Conservation (phyloP, 2,113 vertebrate genomes). For the Xyliphius kryptos region DNA sequence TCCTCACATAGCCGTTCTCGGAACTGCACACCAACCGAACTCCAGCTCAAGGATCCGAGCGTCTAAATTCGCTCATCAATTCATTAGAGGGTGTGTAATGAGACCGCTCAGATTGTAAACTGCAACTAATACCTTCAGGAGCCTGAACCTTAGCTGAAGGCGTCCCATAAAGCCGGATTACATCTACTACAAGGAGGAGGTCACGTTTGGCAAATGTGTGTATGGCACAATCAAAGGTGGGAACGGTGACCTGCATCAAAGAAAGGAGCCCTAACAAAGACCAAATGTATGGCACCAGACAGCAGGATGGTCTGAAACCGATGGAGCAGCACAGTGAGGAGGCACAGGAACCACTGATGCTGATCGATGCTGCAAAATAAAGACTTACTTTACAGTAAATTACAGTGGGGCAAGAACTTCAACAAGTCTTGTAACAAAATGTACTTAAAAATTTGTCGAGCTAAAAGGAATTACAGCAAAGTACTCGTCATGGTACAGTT, state of each 20-base stretch:
- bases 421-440: no score
- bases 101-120: conserved; percentile 26
- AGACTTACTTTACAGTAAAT: no score
- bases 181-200: neutral
- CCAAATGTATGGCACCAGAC: conserved; percentile 12
- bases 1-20: neutral
- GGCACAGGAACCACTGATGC: conserved; percentile 43
- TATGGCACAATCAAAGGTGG: neutral
- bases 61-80: conserved; percentile 36
- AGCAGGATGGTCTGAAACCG: conserved; percentile 41
- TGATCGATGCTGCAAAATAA: no score
- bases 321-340: conserved; percentile 45
- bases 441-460: no score
- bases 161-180: neutral
- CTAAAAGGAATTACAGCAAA: no score
- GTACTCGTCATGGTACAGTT: no score
- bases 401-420: conserved; percentile 28
- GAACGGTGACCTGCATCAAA: neutral
- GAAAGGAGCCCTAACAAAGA: neutral
- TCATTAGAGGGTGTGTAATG: conserved; percentile 18
- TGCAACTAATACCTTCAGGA: conserved; percentile 14
- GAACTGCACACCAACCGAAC: neutral
- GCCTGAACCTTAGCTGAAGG: neutral
- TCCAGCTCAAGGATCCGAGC: conserved; percentile 16
- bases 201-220: neutral